Base-by-base conservation (phyloP, 2,888 invertebrate species). In the Lycocerus yunnanus region DNA sequence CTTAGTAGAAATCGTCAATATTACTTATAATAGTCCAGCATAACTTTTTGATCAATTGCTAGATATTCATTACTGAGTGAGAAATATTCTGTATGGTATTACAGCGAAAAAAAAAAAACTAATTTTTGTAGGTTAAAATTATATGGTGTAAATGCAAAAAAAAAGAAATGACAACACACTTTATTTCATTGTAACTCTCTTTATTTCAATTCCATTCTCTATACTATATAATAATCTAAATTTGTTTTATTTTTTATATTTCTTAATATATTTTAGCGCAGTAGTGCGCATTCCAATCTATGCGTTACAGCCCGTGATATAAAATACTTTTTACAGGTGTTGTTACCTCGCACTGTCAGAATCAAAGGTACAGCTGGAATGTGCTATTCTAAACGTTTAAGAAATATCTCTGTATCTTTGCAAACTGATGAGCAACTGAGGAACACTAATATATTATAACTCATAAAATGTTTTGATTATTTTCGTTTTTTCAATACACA, bases 191-290 rank as follows among this genome's bases (percentile, higher is more conserved):
- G 82, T 85, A 86, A 85, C 85, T 84, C 84, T 84, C 83, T 86
- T 86, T 86, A 86, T 86, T 86, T 85, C 86, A 86, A 86, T 86
- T 86, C 86, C 86, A 86, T 86, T 84, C 84, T 84, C 85, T 85
- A 63, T 63, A 85, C 84, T 84, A 80, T 84, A 84, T 85, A 86
- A 85, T 85, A 83, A 82, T 81, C 83, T 83, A 83, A 79, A 80
- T 81, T 81, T 80, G 79, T 82, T 82, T 82, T 80, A 70, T 80
- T 81, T 81, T 81, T 82, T 77, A 43, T 43, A 43, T 43, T 43
- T 43, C 43, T 43, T 43, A 43, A 43, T 43, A 43, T 43, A 43
- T 80, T 80, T 82, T 81, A 82, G 81, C 81, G 81, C 82, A 82
- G 80, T 76, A 76, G 76, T 77, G 77, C 84, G 83, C 82, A 78